A percentile compares a stretch with the other conserved stretches of the same genome.
These are phyloP conservation scores for Drosophila glabriapex DNA, from an alignment of 2,888 invertebrate genomes.

Conservation along the genomic window DNA sequence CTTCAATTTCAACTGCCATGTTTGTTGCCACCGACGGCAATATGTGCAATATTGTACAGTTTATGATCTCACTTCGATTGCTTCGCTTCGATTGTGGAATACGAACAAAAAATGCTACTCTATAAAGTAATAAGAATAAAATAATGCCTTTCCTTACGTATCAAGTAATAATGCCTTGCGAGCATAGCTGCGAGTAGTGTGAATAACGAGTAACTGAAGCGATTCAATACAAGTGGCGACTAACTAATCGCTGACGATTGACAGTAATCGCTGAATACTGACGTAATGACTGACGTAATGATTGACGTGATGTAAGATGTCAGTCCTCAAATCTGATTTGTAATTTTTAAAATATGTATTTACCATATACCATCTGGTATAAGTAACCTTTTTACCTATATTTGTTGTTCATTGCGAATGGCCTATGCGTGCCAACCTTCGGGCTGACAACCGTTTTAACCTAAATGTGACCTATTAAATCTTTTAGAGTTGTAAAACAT, in stretches of 20 bases:
- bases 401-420: not conserved
- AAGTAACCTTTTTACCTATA: not conserved
- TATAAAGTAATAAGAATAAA: not conserved
- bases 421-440: too few relatives aligned
- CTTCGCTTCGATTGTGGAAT: not conserved
- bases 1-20: constrained; percentile 28
- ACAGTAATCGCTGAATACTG: too few relatives aligned
- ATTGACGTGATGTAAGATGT: too few relatives aligned
- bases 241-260: not conserved
- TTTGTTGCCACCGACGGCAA: constrained; percentile 1
- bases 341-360: not conserved
- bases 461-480: not conserved
- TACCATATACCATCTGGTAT: not conserved
- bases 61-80: constrained; percentile 1
- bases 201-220: not conserved
- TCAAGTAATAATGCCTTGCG: not conserved
- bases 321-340: not conserved
- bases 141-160: not conserved
- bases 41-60: not conserved
- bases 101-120: not conserved
- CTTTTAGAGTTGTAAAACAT: not conserved
- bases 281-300: too few relatives aligned
- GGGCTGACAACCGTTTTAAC: not conserved
- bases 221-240: not conserved
- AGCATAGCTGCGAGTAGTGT: not conserved